These are phyloP conservation scores for Naso thynnoides DNA, from an alignment of 2,797 vertebrate genomes.

Conservation along the genomic window DNA sequence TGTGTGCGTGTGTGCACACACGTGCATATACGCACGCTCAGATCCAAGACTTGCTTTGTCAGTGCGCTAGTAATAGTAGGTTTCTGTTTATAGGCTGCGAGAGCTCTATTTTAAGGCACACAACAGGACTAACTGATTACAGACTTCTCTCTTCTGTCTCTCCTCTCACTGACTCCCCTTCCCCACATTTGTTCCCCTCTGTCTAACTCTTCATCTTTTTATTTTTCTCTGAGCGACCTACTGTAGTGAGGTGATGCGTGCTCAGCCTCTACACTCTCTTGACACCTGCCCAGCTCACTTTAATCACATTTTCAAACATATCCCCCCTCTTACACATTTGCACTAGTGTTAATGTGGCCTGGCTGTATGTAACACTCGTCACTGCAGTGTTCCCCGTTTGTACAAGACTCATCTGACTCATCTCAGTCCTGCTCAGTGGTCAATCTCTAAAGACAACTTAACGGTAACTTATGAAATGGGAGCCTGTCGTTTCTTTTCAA, in stretches of 20 bases:
- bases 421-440: conserved; percentile 23
- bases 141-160: conserved; percentile 72
- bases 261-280: background rate
- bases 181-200: conserved; percentile 52
- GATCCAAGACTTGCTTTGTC: conserved; percentile 83
- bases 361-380: background rate
- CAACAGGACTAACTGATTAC: conserved; percentile 87
- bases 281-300: background rate
- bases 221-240: background rate
- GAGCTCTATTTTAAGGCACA: conserved; percentile 89
- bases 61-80: conserved; percentile 85
- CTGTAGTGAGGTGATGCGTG: background rate
- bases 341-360: background rate
- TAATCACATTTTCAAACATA: background rate
- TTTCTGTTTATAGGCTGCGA: conserved; percentile 86
- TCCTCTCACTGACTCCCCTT: conserved; percentile 60
- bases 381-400: background rate
- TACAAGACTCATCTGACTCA: background rate
- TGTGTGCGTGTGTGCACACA: conserved; percentile 36
- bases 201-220: conserved; percentile 35
- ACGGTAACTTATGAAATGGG: conserved; percentile 59
- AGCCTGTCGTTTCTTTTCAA: conserved; percentile 55
- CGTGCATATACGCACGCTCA: conserved; percentile 45
- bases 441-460: conserved; percentile 33
- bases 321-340: background rate